Evolutionary conservation across 2,113 vertebrate genomes (phyloP), one percentile per base, ranked within the genome.

Genomic region (Sylvilagus bachmani): DNA sequence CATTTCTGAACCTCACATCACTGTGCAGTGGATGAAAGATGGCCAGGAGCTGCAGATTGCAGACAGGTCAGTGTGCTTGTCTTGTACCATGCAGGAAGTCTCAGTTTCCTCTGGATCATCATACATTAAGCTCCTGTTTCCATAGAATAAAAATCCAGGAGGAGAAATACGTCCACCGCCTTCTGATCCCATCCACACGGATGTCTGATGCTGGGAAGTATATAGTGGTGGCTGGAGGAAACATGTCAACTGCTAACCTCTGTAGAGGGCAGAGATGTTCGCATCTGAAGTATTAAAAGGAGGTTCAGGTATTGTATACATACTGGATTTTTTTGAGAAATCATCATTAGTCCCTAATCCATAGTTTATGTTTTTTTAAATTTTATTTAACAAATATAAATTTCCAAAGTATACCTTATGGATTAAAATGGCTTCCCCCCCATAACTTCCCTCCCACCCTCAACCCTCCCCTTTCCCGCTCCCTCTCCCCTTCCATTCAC

Each of bases 11-110:
- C 99, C 99, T 10, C 99, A 99, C 92, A 97, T 99, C 93, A 98
- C 98, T 69, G 99, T 99, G 49, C 99, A 99, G 83, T 99, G 99
- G 99, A 99, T 99, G 99, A 99, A 99, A 97, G 98, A 99, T 21
- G 99, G 99, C 6, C 99, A 99, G 96, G 99, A 99, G 96, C 97
- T 99, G 55, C 99, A 99, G 96, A 62, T 98, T 67, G 97, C 98
- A 31, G 99, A 99, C 5, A 99, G 99, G 99, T 99, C 86, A 51
- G 49, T 44, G n/a, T 84, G 93, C 19, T 19, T 10, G 7, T 53
- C 81, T 80, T 33, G n/a, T 53, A 6, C 17, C 2, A 93, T 70
- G 71, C 67, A 84, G 19, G 44, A 44, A 71, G 25, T 33, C 53
- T 29, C 31, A 31, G n/a, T 64, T 93, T n/a, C n/a, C 25, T 88